Conservation (phyloP, 2,797 vertebrate genomes). For the Lateolabrax maculatus region DNA sequence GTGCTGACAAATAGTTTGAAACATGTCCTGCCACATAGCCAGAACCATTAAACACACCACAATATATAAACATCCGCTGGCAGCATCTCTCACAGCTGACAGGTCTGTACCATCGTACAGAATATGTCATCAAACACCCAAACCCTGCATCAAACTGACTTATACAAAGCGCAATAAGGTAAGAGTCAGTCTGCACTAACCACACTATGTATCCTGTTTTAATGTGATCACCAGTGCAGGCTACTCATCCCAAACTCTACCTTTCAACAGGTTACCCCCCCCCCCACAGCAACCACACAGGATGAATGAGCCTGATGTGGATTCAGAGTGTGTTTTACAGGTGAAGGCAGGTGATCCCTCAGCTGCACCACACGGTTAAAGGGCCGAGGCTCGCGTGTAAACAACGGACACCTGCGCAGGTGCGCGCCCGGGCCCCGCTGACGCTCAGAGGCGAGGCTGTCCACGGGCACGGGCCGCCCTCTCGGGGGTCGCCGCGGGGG, state of each 20-base stretch:
- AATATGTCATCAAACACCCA: too few species aligned
- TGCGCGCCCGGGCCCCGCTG: neutral
- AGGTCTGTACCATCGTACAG: neutral
- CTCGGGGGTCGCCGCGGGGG: too few species aligned
- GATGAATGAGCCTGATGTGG: neutral
- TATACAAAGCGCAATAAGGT: neutral
- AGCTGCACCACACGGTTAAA: too few species aligned
- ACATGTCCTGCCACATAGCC: neutral
- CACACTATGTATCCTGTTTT: neutral
- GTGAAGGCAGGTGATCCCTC: neutral
- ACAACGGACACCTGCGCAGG: neutral
- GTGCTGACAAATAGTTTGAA: neutral
- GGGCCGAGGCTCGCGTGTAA: too few species aligned
- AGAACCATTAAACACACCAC: neutral
- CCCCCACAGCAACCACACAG: neutral
- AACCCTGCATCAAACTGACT: neutral
- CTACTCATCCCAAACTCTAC: too few species aligned
- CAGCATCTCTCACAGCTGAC: neutral
- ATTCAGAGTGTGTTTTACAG: too few species aligned
- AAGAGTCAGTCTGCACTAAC: neutral
- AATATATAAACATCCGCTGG: neutral
- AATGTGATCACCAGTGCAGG: too few species aligned
- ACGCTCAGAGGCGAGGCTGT: too few species aligned
- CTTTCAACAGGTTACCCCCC: neutral
- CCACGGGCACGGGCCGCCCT: too few species aligned